Evolutionary conservation across 2,797 vertebrate species (phyloP).

Genomic region (Vespertilio murinus): DNA sequence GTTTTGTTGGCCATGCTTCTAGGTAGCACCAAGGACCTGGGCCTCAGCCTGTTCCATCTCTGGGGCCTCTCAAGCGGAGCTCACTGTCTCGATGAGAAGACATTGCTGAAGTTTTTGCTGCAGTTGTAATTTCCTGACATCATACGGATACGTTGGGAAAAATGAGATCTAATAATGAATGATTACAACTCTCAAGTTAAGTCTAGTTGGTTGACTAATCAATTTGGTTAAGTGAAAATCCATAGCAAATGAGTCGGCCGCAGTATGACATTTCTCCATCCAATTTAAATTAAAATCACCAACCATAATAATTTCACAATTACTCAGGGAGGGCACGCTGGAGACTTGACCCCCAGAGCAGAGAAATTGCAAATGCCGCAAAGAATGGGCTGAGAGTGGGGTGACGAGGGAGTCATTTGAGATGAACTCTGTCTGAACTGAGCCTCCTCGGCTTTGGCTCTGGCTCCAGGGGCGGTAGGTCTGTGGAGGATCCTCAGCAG

Average conservation of each 20-base stretch:
- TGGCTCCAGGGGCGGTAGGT: not conserved
- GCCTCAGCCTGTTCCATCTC: not conserved
- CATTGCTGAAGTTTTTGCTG: conserved; percentile 57
- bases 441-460: conserved; percentile 3
- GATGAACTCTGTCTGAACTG: conserved; percentile 70
- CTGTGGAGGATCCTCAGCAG: not conserved
- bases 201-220: conserved; percentile 90
- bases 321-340: conserved; percentile 83
- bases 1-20: not conserved
- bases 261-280: conserved; percentile 88
- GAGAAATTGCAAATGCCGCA: conserved; percentile 83
- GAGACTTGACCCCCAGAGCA: conserved; percentile 84
- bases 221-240: conserved; percentile 91
- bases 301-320: conserved; percentile 87
- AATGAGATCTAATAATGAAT: conserved; percentile 89
- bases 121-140: conserved; percentile 79
- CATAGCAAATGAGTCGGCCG: conserved; percentile 88
- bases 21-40: not conserved
- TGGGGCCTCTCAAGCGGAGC: not conserved
- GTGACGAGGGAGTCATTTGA: conserved; percentile 56
- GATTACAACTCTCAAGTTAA: conserved; percentile 89
- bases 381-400: conserved; percentile 67
- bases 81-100: not conserved
- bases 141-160: conserved; percentile 79
- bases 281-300: conserved; percentile 89